phyloP scores from a whole-genome alignment of 2,113 vertebrate species.

The Pseudolaguvia tuberculata region DNA sequence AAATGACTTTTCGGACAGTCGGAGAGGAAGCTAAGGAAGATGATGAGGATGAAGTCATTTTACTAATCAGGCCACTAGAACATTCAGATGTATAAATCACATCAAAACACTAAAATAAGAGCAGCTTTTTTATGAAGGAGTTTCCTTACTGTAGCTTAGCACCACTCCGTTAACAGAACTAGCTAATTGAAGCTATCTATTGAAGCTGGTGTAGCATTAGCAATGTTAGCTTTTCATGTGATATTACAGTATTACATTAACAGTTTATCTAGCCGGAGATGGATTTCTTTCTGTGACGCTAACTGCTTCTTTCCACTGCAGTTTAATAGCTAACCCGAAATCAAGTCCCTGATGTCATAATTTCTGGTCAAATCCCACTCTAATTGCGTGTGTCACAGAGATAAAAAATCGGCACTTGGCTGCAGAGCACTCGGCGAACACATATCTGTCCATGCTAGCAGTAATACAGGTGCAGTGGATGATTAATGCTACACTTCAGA shows the following conservation, averaged over 20 bases:
- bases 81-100: neutral
- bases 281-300: no score
- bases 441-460: neutral
- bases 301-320: no score
- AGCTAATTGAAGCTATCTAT: slow-evolving; percentile 5
- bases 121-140: no score
- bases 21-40: neutral
- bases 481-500: neutral
- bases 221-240: neutral
- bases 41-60: neutral
- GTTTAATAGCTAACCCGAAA: neutral
- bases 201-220: neutral
- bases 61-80: no score
- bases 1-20: no score
- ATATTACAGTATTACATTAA: neutral
- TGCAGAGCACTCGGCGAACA: neutral
- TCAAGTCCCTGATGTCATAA: neutral
- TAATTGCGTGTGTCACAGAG: neutral
- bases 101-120: no score
- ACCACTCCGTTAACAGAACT: neutral
- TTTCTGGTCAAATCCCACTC: neutral
- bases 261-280: neutral
- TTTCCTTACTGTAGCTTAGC: no score
- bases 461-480: neutral
- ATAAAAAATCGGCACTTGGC: neutral